Conservation (phyloP, 2,113 vertebrate species). For the Dermatemys mawii region DNA sequence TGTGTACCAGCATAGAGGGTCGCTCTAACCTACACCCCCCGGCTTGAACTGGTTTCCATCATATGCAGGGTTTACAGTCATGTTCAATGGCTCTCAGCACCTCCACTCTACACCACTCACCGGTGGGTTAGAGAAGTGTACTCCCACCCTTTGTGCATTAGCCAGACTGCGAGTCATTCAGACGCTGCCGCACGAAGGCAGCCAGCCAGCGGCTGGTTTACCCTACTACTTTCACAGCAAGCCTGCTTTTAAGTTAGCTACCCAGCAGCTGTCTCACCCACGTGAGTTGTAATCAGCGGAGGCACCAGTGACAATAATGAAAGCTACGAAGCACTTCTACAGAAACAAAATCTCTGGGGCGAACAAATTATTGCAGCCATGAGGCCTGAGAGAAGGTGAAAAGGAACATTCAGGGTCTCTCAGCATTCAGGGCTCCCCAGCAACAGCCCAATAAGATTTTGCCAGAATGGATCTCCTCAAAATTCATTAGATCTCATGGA, state of each 20-base stretch:
- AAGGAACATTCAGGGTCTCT: too few relatives aligned
- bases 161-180: background rate
- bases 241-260: background rate
- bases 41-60: too few relatives aligned
- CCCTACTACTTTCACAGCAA: background rate
- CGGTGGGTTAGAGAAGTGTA: background rate
- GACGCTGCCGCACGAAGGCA: too few relatives aligned
- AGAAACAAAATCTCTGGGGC: background rate
- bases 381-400: background rate
- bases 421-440: background rate
- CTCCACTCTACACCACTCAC: too few relatives aligned
- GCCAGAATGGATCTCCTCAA: background rate
- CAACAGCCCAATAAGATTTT: background rate
- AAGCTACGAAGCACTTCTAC: background rate
- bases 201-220: background rate
- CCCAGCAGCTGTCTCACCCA: background rate
- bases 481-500: background rate
- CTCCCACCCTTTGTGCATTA: background rate
- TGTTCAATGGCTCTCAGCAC: too few relatives aligned
- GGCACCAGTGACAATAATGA: background rate
- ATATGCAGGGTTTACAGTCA: too few relatives aligned
- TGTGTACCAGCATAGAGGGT: background rate
- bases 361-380: background rate
- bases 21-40: background rate
- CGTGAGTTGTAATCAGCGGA: background rate